Base-by-base conservation (phyloP, 2,888 invertebrate genomes). In the Hypomecis atomaria region DNA sequence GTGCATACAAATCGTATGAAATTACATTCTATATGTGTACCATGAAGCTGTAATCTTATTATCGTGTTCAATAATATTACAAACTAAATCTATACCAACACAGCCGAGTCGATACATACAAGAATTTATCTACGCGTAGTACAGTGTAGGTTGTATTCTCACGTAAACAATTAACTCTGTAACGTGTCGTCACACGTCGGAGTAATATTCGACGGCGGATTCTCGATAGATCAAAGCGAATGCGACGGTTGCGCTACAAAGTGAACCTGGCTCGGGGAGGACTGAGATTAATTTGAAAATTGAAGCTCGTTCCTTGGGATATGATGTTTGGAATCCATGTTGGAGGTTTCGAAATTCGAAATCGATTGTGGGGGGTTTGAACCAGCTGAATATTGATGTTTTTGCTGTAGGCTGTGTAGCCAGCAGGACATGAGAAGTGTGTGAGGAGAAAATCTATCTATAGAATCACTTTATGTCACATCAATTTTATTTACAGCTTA, bases 141-240 rank as follows among this genome's bases (percentile, higher is more conserved):
- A n/a, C n/a, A 10, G 48, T 9, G 34, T 48, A n/a, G n/a, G 37
- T 50, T 10, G 10, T 47, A 33, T 37, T 49, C 11, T 58, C 49
- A 42, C 49, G 58, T 58, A 49, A 42, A 43, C 58, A 34, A 49
- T 38, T 49, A 48, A 57, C 49, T 42, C 43, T 7, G 23, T 23
- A 10, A 54, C 45, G 40, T 36, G 6, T 40, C 33, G 57, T 47
- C 23, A 45, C 37, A 38, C 59, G 53, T 23, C 23, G 23, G 23
- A 23, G 23, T 11, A 53, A 47, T 44, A 59, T 53, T 44, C 38
- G 33, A 44, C 23, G 36, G 36, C 4, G 59, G 33, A 54, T 53
- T 60, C 59, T 38, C 34, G 47, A 60, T 42, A 53, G 59, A 53
- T 60, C 59, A 60, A 60, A 60, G 59, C 6, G 9, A 1, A 6